Base-by-base conservation (phyloP, 2,113 vertebrate species). In the Raphicerus campestris region DNA sequence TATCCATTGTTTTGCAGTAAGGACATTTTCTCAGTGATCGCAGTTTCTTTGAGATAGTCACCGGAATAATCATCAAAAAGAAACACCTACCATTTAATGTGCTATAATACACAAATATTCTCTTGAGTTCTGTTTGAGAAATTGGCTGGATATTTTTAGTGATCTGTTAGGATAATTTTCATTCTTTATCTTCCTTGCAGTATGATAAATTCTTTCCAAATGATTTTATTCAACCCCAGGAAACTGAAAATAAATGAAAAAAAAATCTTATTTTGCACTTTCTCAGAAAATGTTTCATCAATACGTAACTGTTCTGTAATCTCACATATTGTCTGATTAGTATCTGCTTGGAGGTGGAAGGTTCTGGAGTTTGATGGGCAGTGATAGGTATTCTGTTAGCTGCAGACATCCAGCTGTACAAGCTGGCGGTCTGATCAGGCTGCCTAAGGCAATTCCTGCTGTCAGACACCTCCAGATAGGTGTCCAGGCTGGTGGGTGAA, bases 151-250 rank as follows among this genome's bases (percentile, higher is more conserved):
- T 92, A 91, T 85, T 88, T 97, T 80, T 42, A 60, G 61, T 91
- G 55, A 86, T 84, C 60, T 78, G 63, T 88, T 96, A 82, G 30
- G 61, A 93, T 26, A 53, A 42, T 78, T 94, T 86, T 61, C 45
- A 49, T 91, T 51, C 32, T 81, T 82, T 87, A 47, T 61, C n/a
- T 85, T 53, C 16, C 30, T 30, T 80, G 61, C 10, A 10, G 11
- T 80, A 14, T 58, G 42, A 82, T 90, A 51, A 26, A 42, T 94
- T 96, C 49, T 93, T 96, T 93, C 55, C 35, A 94, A 89, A n/a
- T 97, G 4, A 5, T 84, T 94, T 94, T 87, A 51, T 84, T 96
- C n/a, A 78, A 56, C 49, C 1, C 16, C 42, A 70, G n/a, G 78
- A 93, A 86, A 84, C 15, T 45, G 32, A 82, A 88, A 80, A 80